These are phyloP conservation scores for Ptiloglossa arizonensis DNA, from an alignment of 1,140 invertebrate genomes.

Conservation along the genomic window DNA sequence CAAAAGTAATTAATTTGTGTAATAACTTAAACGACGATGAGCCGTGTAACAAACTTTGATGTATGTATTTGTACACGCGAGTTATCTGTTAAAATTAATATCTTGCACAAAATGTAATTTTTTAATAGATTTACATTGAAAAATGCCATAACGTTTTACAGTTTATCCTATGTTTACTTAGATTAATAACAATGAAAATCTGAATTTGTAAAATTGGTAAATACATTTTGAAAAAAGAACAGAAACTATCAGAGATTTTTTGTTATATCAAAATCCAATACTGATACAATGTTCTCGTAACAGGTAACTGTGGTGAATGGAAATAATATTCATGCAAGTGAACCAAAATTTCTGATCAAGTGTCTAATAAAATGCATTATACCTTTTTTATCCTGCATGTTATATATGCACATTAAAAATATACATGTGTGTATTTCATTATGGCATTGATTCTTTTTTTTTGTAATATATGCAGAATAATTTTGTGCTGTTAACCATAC, in stretches of 20 bases:
- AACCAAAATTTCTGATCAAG: neutral
- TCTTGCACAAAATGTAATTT: constrained; percentile 4
- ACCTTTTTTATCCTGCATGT: neutral
- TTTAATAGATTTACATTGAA: neutral
- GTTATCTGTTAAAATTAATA: constrained; percentile 35
- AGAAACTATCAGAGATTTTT: neutral
- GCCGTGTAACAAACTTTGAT: constrained; percentile 56
- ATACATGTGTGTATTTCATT: neutral
- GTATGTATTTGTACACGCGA: constrained; percentile 43
- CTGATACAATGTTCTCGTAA: neutral
- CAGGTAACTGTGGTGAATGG: neutral
- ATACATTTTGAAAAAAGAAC: neutral
- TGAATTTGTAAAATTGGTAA: neutral
- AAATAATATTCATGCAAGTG: neutral
- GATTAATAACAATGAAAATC: neutral
- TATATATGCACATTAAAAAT: constrained; percentile 13
- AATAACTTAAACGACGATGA: constrained; percentile 42
- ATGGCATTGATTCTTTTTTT: constrained; percentile 5
- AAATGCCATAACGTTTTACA: neutral
- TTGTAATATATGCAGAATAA: constrained; percentile 25
- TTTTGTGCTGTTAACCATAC: constrained; percentile 26
- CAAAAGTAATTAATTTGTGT: constrained; percentile 47
- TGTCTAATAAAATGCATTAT: neutral
- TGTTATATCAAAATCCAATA: neutral
- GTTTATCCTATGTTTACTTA: neutral